Evolutionary conservation across 2,888 invertebrate genomes (phyloP).

Genomic region (Eucera pruinosa): DNA sequence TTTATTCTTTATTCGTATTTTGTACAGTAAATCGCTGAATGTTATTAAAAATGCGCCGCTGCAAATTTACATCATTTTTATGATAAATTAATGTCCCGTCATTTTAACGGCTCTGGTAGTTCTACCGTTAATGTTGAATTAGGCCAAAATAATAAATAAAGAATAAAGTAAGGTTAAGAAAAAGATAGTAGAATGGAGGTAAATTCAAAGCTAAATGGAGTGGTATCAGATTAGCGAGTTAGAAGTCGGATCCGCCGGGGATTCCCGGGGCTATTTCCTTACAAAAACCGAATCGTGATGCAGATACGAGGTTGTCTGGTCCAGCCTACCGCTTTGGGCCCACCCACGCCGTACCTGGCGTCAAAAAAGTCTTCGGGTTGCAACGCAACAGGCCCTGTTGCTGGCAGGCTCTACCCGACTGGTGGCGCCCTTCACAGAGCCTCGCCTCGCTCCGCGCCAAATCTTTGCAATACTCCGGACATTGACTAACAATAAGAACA

Average conservation of each 20-base stretch:
- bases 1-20: too few species aligned
- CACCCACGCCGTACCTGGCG: conserved; percentile 75
- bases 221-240: conserved; percentile 12
- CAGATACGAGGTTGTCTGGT: conserved; percentile 63
- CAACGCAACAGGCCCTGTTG: conserved; percentile 36
- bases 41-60: too few species aligned
- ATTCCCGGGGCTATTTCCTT: conserved; percentile 34
- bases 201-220: not conserved
- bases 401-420: conserved; percentile 70
- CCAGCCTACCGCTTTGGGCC: conserved; percentile 77
- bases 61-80: too few species aligned
- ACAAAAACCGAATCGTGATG: conserved; percentile 63
- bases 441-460: not conserved
- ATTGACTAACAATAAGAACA: too few species aligned
- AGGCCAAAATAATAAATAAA: too few species aligned
- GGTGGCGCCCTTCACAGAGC: conserved; percentile 75
- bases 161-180: too few species aligned
- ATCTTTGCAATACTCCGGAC: too few species aligned
- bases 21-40: too few species aligned
- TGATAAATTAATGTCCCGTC: too few species aligned
- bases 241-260: not conserved
- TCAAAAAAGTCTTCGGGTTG: conserved; percentile 68
- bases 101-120: too few species aligned
- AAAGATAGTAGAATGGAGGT: too few species aligned
- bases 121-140: too few species aligned